A percentile compares a stretch with the other conserved stretches of the same genome.
Evolutionary conservation across 2,113 vertebrate species (phyloP).

Genomic region (Paraplagusia blochii): DNA sequence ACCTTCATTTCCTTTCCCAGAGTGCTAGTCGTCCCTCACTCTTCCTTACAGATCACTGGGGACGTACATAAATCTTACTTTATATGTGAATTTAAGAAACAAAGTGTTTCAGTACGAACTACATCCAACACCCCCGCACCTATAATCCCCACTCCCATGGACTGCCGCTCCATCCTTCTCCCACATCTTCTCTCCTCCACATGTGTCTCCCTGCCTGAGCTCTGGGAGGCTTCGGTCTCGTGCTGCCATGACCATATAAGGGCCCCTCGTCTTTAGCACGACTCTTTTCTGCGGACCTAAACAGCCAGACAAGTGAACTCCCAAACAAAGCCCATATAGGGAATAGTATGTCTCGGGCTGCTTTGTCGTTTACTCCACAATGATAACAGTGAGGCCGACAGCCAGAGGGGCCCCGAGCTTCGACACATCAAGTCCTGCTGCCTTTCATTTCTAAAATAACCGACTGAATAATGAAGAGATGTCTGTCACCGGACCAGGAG

Average conservation of each 20-base stretch:
- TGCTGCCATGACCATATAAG: constrained; percentile 89
- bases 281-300: constrained; percentile 76
- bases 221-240: constrained; percentile 56
- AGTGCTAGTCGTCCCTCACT: constrained; percentile 36
- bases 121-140: constrained; percentile 8
- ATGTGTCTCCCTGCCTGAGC: constrained; percentile 12
- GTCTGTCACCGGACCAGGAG: constrained; percentile 2
- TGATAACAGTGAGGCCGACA: constrained; percentile 73
- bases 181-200: constrained; percentile 15
- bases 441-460: constrained; percentile 37
- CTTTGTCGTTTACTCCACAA: constrained; percentile 75
- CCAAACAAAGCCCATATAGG: constrained; percentile 99
- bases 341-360: constrained; percentile 81
- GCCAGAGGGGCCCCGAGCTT: constrained; percentile 41
- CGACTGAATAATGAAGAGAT: constrained; percentile 14
- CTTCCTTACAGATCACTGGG: constrained; percentile 53
- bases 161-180: constrained; percentile 11
- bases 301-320: constrained; percentile 87
- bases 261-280: constrained; percentile 83
- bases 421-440: constrained; percentile 32
- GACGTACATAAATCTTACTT: constrained; percentile 31
- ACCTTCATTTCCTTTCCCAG: constrained; percentile 11
- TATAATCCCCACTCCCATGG: constrained; percentile 8
- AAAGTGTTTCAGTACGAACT: constrained; percentile 18
- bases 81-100: too few relatives aligned